A percentile compares a stretch with the other conserved stretches of the same genome.
These are phyloP conservation scores for Bombus consobrinus DNA, from an alignment of 1,140 invertebrate species.

Conservation along the genomic window DNA sequence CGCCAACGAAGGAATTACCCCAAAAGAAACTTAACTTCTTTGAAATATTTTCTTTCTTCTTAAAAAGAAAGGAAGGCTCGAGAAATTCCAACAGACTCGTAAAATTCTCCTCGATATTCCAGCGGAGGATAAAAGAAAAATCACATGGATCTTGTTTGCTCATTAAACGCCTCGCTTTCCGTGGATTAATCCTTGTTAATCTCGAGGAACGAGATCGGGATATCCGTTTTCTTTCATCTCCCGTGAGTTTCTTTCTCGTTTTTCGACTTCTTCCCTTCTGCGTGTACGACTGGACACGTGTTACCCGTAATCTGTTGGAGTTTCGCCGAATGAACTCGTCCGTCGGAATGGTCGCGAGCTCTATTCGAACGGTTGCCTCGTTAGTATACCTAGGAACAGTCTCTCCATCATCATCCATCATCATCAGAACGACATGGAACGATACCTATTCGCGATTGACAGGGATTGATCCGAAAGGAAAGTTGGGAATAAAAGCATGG, in stretches of 20 bases:
- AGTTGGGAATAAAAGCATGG: constrained; percentile 59
- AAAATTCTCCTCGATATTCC: background rate
- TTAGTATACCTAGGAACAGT: constrained; percentile 64
- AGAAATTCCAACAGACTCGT: background rate
- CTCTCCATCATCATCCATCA: constrained; percentile 71
- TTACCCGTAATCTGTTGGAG: constrained; percentile 47
- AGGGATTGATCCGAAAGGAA: constrained; percentile 65
- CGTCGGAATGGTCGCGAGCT: constrained; percentile 47
- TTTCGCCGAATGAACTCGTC: constrained; percentile 36
- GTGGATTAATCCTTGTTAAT: constrained; percentile 13
- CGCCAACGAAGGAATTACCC: constrained; percentile 12
- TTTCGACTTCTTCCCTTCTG: background rate
- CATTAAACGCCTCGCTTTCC: constrained; percentile 7
- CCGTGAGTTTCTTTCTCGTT: background rate
- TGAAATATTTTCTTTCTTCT: background rate
- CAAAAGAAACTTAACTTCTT: background rate
- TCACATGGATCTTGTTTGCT: constrained; percentile 23
- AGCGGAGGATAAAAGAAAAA: background rate
- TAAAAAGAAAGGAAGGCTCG: background rate
- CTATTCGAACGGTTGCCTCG: constrained; percentile 50
- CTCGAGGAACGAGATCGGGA: background rate
- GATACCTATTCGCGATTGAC: constrained; percentile 64
- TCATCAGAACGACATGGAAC: constrained; percentile 62
- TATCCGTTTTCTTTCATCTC: background rate
- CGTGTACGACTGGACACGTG: constrained; percentile 14